These are phyloP conservation scores for Acronicta leporina DNA, from an alignment of 2,888 invertebrate genomes.

Conservation along the genomic window DNA sequence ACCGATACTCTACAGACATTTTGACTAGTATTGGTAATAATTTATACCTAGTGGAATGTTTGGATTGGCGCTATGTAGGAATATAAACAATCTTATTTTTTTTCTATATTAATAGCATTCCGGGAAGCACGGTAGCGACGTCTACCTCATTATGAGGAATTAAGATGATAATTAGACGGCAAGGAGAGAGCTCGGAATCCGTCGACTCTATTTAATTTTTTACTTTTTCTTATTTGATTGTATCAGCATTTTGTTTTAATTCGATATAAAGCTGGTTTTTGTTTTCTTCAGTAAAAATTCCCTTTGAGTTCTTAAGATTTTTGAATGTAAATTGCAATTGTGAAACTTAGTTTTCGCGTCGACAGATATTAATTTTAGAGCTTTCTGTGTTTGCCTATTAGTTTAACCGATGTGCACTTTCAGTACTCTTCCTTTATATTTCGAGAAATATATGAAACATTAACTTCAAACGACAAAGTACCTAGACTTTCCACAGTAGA, in stretches of 20 bases:
- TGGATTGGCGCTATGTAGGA: slow-evolving; percentile 54
- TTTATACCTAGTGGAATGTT: slow-evolving; percentile 55
- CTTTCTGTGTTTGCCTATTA: neutral
- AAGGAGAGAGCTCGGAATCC: slow-evolving; percentile 65
- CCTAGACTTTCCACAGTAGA: slow-evolving; percentile 47
- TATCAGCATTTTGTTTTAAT: slow-evolving; percentile 47
- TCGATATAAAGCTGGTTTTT: slow-evolving; percentile 33
- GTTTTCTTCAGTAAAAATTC: slow-evolving; percentile 20
- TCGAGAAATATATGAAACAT: slow-evolving; percentile 20
- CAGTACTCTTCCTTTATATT: slow-evolving; percentile 11
- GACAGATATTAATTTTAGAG: neutral
- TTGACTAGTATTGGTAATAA: slow-evolving; percentile 62
- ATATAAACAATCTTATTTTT: slow-evolving; percentile 67
- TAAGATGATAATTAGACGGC: slow-evolving; percentile 77
- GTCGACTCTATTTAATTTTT: slow-evolving; percentile 41
- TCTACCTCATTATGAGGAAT: slow-evolving; percentile 72
- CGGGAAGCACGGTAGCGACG: slow-evolving; percentile 72
- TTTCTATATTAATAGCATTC: slow-evolving; percentile 62
- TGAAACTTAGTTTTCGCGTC: slow-evolving; percentile 3
- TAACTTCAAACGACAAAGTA: slow-evolving; percentile 57
- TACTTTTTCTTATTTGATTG: slow-evolving; percentile 44
- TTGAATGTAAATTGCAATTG: slow-evolving; percentile 8
- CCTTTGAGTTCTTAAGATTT: slow-evolving; percentile 36
- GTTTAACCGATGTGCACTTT: slow-evolving; percentile 8
- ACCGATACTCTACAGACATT: slow-evolving; percentile 61